phyloP scores from a whole-genome alignment of 2,888 invertebrate genomes.

The Chloromyia formosa region DNA sequence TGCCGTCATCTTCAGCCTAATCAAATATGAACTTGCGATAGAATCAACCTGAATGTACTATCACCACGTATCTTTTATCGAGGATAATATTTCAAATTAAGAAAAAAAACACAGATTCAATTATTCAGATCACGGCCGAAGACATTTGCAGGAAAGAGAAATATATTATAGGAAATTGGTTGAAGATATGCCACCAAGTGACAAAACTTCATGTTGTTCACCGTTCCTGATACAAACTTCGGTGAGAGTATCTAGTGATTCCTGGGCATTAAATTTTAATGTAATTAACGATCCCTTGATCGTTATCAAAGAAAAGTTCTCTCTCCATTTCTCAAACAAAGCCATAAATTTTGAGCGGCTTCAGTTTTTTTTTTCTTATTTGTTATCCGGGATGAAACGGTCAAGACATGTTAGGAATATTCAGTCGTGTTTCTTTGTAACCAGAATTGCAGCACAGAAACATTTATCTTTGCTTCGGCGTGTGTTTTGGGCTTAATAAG shows the following conservation, averaged over 20 bases:
- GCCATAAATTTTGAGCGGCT: conserved; percentile 29
- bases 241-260: not conserved
- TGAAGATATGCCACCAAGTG: conserved; percentile 6
- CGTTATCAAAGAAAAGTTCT: conserved; percentile 21
- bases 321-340: conserved; percentile 30
- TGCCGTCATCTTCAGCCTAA: not conserved
- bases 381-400: too few relatives aligned
- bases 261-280: not conserved
- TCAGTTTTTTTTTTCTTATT: not conserved
- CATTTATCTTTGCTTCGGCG: too few relatives aligned
- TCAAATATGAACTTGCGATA: conserved; percentile 2
- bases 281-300: conserved; percentile 41
- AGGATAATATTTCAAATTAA: not conserved
- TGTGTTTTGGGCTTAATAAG: too few relatives aligned
- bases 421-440: too few relatives aligned
- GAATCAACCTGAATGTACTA: not conserved
- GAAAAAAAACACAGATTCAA: not conserved
- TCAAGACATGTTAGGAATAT: too few relatives aligned
- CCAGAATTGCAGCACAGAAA: too few relatives aligned
- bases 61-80: not conserved
- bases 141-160: too few relatives aligned
- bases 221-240: not conserved
- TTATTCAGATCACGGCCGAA: too few relatives aligned
- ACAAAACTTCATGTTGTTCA: conserved; percentile 18
- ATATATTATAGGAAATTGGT: not conserved